Evolutionary conservation across 2,797 vertebrate genomes (phyloP).

Genomic region (Ataeniobius toweri): DNA sequence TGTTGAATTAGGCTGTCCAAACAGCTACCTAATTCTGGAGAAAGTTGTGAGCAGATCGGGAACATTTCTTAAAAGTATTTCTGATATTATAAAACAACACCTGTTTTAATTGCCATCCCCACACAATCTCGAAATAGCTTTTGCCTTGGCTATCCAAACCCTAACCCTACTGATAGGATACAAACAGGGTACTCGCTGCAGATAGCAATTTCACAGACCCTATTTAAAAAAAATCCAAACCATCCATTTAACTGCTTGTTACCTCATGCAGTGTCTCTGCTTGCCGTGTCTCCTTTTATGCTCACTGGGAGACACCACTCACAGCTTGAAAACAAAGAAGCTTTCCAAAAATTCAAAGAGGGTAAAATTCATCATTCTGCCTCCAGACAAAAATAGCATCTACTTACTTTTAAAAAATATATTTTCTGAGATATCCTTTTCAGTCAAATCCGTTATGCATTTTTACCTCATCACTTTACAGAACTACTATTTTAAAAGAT

Average conservation of each 20-base stretch:
- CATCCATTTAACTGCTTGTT: slow-evolving; percentile 4
- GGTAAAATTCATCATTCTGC: not conserved
- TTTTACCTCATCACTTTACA: not conserved
- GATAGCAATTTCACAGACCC: not conserved
- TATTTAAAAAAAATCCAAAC: not conserved
- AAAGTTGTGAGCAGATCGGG: not conserved
- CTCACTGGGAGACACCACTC: not conserved
- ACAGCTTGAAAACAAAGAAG: slow-evolving; percentile 7
- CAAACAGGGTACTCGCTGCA: not conserved
- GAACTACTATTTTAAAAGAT: not conserved
- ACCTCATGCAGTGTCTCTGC: not conserved
- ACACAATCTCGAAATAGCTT: not conserved
- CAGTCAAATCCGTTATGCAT: not conserved
- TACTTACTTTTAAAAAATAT: not conserved
- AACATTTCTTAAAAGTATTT: not conserved
- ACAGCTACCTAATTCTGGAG: not conserved
- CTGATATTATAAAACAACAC: not conserved
- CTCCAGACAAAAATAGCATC: slow-evolving; percentile 1
- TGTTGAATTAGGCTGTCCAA: not conserved
- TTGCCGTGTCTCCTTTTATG: not conserved
- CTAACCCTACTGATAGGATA: not conserved
- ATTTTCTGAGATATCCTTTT: not conserved
- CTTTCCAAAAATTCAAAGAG: not conserved
- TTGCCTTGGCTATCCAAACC: not conserved
- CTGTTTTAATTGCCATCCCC: not conserved